phyloP scores from a whole-genome alignment of 2,113 vertebrate species.

The Maccullochella peelii region DNA sequence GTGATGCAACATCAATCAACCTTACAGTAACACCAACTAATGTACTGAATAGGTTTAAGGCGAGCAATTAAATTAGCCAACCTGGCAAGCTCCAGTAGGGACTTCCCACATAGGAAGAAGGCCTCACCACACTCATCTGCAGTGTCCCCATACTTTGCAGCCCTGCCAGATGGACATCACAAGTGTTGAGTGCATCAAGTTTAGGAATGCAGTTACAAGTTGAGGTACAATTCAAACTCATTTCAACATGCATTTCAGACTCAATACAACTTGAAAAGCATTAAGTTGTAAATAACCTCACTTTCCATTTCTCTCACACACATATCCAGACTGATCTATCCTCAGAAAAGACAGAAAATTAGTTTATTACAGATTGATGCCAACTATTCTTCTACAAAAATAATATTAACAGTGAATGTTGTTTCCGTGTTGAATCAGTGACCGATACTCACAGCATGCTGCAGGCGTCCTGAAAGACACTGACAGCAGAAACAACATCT shows the following conservation, averaged over 20 bases:
- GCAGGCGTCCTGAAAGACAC: slow-evolving; percentile 95
- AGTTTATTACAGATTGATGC: not conserved
- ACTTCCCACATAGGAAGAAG: slow-evolving; percentile 96
- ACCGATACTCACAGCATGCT: slow-evolving; percentile 92
- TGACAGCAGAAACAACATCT: slow-evolving; percentile 93
- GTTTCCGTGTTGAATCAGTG: not conserved
- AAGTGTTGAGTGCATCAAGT: not conserved
- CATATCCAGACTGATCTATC: not conserved
- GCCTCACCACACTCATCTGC: slow-evolving; percentile 97
- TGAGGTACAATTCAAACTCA: not conserved
- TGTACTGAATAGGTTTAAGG: no score
- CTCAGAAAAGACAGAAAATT: no score
- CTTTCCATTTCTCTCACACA: not conserved
- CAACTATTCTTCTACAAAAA: no score
- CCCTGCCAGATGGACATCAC: slow-evolving; percentile 78
- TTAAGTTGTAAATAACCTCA: not conserved
- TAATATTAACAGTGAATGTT: not conserved
- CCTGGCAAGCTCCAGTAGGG: slow-evolving; percentile 96
- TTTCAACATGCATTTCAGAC: not conserved
- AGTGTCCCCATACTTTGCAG: slow-evolving; percentile 94
- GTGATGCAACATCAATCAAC: not conserved
- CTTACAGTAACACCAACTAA: not conserved
- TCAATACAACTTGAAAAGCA: no score
- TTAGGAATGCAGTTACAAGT: not conserved
- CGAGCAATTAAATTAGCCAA: not conserved